Evolutionary conservation across 2,888 invertebrate genomes (phyloP), one percentile per base, ranked within the genome.

Genomic region (Pachliopta kotzebuea): DNA sequence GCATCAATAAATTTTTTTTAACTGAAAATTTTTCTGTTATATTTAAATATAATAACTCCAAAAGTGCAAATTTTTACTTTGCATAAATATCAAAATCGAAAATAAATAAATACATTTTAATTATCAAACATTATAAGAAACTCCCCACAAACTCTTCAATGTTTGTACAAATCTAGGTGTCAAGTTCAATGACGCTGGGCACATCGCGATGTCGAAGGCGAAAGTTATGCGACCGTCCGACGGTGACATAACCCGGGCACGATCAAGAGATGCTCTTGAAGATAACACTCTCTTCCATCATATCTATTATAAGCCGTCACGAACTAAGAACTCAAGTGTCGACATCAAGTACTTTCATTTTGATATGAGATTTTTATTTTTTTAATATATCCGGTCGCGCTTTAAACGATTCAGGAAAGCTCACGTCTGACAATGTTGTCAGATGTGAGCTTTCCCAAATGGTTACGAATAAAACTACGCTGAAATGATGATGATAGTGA

Each of bases 131-230:
- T 37, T 37, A 37, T 37, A 14, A 37, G 37, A 14, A 14, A 37
- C 9, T 14, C 14, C 14, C 14, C 14, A 45, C 45, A 1, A 45
- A 45, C 45, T n/a, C 18, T 45, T n/a, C 21, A 11, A 9, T 52
- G 21, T 52, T 11, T 14, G 50, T 20, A 55, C 21, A 18, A 7
- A 26, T 29, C 50, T 24, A 50, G 14, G 67, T 70, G 71, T 76
- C 85, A 88, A 88, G 89, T 84, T 88, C 88, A 88, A 81, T 85
- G 85, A 75, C 84, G 80, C 68, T 78, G 79, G 78, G 83, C 79
- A 74, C 76, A 76, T 78, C 79, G 81, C 81, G 74, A 74, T 68
- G 65, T 67, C 67, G 78, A 77, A 79, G 81, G 85, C 83, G 86
- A 88, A 88, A 88, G 88, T 82, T 70, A 54, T 37, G 52, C 72